phyloP scores from a whole-genome alignment of 2,113 vertebrate species.

The Sinocyclocheilus maitianheensis region DNA sequence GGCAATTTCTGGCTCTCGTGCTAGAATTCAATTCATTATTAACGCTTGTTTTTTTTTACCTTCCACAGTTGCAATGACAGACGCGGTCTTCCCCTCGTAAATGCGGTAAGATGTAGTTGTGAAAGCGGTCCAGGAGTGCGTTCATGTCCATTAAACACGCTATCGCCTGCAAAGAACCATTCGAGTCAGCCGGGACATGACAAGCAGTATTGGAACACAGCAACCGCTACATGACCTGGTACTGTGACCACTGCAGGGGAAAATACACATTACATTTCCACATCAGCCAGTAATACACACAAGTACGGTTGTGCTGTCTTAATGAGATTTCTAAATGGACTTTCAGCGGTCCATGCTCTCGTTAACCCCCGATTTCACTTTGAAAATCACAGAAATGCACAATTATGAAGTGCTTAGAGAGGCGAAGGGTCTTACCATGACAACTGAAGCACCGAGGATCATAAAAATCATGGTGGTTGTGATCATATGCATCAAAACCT shows the following conservation, averaged over 20 bases:
- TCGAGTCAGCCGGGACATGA: constrained; percentile 86
- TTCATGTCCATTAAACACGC: constrained; percentile 99
- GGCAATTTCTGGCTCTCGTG: constrained; percentile 19
- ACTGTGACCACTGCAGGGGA: constrained; percentile 39
- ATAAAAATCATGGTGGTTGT: constrained; percentile 99
- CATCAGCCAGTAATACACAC: constrained; percentile 56
- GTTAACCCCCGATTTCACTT: constrained; percentile 9
- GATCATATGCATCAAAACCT: constrained; percentile 93
- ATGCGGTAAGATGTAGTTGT: constrained; percentile 99
- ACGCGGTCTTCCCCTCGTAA: constrained; percentile 97
- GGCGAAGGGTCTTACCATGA: constrained; percentile 89
- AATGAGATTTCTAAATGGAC: constrained; percentile 38
- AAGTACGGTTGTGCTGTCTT: constrained; percentile 7
- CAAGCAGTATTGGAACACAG: constrained; percentile 75
- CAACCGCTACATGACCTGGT: constrained; percentile 67
- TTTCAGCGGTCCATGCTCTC: constrained; percentile 24
- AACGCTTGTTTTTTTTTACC: constrained; percentile 79
- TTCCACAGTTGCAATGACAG: constrained; percentile 99
- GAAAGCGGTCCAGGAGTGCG: constrained; percentile 98
- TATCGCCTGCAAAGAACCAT: constrained; percentile 97
- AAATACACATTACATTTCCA: constrained; percentile 52
- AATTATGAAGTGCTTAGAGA: constrained; percentile 30
- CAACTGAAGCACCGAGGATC: constrained; percentile 97
- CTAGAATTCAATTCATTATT: constrained; percentile 46
- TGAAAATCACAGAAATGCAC: constrained; percentile 24